Evolutionary conservation across 2,113 vertebrate species (phyloP).

Genomic region (Macquaria ambigua): DNA sequence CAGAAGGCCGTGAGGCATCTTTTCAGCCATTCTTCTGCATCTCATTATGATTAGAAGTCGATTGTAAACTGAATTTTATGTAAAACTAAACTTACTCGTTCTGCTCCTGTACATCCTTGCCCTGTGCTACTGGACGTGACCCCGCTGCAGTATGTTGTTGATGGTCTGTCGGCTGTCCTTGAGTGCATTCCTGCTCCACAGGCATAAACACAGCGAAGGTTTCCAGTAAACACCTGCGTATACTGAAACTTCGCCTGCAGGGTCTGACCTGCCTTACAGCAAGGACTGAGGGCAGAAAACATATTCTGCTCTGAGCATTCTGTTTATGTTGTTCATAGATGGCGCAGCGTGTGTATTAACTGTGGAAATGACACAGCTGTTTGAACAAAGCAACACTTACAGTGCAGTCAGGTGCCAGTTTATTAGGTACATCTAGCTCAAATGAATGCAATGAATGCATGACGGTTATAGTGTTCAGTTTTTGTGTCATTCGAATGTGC

Average conservation of each 20-base stretch:
- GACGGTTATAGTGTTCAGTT: too few relatives aligned
- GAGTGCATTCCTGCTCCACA: neutral
- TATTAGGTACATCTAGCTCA: neutral
- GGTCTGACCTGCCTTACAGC: conserved; percentile 13
- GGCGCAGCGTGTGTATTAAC: too few relatives aligned
- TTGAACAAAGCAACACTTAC: too few relatives aligned
- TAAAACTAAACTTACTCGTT: neutral
- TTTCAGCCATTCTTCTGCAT: neutral
- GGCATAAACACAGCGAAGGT: neutral
- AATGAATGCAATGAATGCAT: too few relatives aligned
- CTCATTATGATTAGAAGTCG: neutral
- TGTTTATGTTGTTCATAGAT: too few relatives aligned
- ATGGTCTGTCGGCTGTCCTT: neutral
- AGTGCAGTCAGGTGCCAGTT: neutral
- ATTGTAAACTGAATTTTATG: neutral
- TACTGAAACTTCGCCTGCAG: neutral
- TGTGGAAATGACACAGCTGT: too few relatives aligned
- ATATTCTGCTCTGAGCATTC: neutral
- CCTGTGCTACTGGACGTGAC: neutral
- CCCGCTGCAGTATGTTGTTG: neutral
- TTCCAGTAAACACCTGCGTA: neutral
- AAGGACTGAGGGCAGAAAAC: neutral
- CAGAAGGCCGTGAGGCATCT: neutral
- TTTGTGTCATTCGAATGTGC: too few relatives aligned
- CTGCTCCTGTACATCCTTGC: neutral